Percentiles rank a stretch among this genome's conserved stretches.
These are phyloP conservation scores for Acleris emargana DNA, from an alignment of 2,888 invertebrate species.

Conservation along the genomic window DNA sequence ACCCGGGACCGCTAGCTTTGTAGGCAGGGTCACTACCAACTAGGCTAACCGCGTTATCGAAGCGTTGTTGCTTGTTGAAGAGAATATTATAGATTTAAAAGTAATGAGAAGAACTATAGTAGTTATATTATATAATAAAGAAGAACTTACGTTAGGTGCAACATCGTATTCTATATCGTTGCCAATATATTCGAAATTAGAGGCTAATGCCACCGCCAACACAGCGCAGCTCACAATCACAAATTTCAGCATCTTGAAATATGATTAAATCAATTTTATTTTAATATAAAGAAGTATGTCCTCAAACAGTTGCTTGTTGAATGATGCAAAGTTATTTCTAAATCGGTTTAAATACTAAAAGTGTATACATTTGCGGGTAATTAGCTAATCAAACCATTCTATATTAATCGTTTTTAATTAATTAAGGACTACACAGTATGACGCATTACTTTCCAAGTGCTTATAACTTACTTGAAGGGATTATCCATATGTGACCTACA, in stretches of 20 bases:
- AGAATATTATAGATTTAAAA: background rate
- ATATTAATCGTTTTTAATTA: background rate
- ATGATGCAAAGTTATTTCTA: background rate
- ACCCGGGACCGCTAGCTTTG: no score
- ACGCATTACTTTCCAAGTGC: no score
- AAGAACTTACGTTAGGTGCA: constrained; percentile 24
- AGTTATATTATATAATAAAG: no score
- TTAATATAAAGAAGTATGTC: background rate
- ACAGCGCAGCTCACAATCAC: constrained; percentile 4
- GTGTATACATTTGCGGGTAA: background rate
- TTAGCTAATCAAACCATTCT: constrained; percentile 13
- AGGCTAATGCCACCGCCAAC: constrained; percentile 18
- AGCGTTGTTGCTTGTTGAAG: no score
- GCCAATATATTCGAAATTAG: constrained; percentile 20
- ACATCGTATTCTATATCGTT: constrained; percentile 28
- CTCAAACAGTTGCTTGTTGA: background rate
- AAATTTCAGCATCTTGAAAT: constrained; percentile 12
- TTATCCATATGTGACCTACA: no score
- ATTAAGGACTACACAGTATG: no score
- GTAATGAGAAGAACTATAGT: constrained; percentile 10
- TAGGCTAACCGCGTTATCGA: no score
- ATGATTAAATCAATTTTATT: background rate
- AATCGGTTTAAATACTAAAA: constrained; percentile 17
- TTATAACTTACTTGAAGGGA: no score
- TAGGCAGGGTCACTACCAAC: no score